Percentiles rank a stretch among this genome's conserved stretches.
Evolutionary conservation across 2,888 invertebrate genomes (phyloP).

Genomic region (Archips crataeganus): DNA sequence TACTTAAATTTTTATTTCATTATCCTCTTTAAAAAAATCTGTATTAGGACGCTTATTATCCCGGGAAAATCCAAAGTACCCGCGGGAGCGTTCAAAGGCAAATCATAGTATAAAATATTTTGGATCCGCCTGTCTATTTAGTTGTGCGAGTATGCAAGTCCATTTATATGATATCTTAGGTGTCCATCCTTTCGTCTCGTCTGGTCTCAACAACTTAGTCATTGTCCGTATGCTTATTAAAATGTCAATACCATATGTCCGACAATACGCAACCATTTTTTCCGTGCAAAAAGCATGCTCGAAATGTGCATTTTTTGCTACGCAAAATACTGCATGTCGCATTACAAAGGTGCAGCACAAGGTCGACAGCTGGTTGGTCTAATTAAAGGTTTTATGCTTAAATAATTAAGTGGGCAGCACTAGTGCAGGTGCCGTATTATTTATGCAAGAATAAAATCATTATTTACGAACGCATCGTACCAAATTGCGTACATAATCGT

Average conservation of each 20-base stretch:
- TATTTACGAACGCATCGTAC: slow-evolving; percentile 71
- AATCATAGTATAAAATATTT: too few relatives aligned
- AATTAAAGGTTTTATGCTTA: slow-evolving; percentile 84
- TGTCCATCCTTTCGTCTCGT: background rate
- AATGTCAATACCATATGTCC: slow-evolving; percentile 62
- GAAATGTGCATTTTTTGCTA: slow-evolving; percentile 77
- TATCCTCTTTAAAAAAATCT: too few relatives aligned
- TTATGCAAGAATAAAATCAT: slow-evolving; percentile 80
- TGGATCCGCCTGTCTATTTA: background rate
- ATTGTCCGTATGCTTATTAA: slow-evolving; percentile 41
- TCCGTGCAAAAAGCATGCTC: slow-evolving; percentile 47
- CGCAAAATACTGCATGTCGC: slow-evolving; percentile 76
- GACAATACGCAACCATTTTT: slow-evolving; percentile 38
- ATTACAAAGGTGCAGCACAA: slow-evolving; percentile 81
- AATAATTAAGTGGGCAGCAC: slow-evolving; percentile 79
- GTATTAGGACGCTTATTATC: too few relatives aligned
- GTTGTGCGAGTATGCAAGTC: background rate
- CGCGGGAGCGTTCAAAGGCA: too few relatives aligned
- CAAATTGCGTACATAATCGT: slow-evolving; percentile 65
- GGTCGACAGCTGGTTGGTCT: slow-evolving; percentile 79
- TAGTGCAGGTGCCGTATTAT: slow-evolving; percentile 72
- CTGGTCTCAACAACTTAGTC: background rate
- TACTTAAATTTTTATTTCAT: too few relatives aligned
- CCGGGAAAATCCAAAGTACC: too few relatives aligned
- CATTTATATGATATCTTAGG: background rate